Conservation (phyloP, 2,113 vertebrate species). For the Bubo bubo region DNA sequence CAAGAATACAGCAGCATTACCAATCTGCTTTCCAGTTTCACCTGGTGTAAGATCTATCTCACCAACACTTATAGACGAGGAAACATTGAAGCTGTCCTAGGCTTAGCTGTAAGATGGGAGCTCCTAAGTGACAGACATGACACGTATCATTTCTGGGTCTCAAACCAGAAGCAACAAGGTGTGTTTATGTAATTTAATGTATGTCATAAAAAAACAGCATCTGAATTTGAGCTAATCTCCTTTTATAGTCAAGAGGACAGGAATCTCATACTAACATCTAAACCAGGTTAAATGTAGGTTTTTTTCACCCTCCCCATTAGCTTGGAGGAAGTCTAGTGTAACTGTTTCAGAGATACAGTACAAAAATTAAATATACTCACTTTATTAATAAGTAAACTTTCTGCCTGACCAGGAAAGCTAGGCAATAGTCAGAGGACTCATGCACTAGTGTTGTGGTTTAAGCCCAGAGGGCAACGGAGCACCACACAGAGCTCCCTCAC, state of each 20-base stretch:
- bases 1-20: not conserved
- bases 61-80: not conserved
- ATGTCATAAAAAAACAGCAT: rapidly evolving
- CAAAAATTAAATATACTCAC: not conserved
- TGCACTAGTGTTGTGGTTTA: too few species aligned
- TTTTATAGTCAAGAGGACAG: not conserved
- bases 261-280: not conserved
- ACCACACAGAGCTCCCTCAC: too few species aligned
- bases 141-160: not conserved
- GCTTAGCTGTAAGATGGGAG: not conserved
- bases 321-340: not conserved
- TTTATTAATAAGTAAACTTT: not conserved
- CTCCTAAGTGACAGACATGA: not conserved
- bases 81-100: not conserved
- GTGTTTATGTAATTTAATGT: not conserved
- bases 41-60: not conserved
- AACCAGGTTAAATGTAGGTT: rapidly evolving
- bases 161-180: not conserved
- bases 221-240: not conserved
- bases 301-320: rapidly evolving
- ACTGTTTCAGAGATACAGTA: not conserved
- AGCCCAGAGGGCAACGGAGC: too few species aligned
- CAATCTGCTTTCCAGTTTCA: not conserved
- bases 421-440: not conserved
- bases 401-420: not conserved